Conservation (phyloP, 2,113 vertebrate genomes). For the Prionailurus bengalensis region DNA sequence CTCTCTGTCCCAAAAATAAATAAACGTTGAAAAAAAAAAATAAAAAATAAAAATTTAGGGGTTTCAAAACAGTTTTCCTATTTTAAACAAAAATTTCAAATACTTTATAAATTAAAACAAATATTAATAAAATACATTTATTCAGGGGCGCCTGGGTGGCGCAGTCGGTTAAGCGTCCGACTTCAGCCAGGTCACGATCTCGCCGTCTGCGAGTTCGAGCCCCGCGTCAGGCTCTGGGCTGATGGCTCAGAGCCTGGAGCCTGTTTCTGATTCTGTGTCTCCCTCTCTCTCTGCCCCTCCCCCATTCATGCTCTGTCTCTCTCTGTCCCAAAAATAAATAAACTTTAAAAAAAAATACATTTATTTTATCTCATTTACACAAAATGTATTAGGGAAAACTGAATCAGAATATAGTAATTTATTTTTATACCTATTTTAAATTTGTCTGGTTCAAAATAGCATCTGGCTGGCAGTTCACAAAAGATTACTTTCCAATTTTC, state of each 20-base stretch:
- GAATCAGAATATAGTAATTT: not conserved
- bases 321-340: too few relatives aligned
- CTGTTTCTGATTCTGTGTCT: too few relatives aligned
- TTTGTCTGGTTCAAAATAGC: not conserved
- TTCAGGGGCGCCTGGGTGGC: not conserved
- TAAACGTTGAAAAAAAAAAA: too few relatives aligned
- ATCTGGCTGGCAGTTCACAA: not conserved
- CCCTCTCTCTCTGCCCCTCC: too few relatives aligned
- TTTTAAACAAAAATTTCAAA: not conserved
- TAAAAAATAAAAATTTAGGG: not conserved
- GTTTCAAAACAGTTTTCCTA: not conserved
- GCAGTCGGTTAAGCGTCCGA: too few relatives aligned
- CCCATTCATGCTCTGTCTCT: too few relatives aligned
- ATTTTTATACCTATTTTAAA: not conserved
- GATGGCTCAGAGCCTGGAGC: too few relatives aligned
- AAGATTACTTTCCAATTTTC: not conserved
- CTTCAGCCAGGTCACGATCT: too few relatives aligned
- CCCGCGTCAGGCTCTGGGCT: too few relatives aligned
- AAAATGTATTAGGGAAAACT: not conserved
- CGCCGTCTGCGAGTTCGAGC: too few relatives aligned
- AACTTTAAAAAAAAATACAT: not conserved
- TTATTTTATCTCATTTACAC: not conserved
- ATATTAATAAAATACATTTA: not conserved
- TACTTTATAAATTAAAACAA: not conserved
- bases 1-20: too few relatives aligned